Conservation (phyloP, 2,797 vertebrate genomes). For the Aeoliscus strigatus region DNA sequence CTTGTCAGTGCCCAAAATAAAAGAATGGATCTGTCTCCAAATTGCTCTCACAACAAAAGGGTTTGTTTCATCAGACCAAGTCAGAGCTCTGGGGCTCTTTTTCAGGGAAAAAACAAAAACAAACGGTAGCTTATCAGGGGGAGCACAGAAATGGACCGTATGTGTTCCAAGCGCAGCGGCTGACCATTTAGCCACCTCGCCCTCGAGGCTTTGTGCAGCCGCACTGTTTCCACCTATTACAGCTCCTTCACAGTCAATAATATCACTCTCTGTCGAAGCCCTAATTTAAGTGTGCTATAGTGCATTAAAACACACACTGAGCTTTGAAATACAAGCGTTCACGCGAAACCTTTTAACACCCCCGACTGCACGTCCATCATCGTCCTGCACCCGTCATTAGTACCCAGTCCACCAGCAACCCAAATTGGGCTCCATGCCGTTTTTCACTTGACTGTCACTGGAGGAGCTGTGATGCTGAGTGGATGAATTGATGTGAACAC, state of each 20-base stretch:
- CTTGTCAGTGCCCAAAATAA: constrained; percentile 79
- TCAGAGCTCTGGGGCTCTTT: constrained; percentile 47
- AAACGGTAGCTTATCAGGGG: constrained; percentile 38
- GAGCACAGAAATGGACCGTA: constrained; percentile 38
- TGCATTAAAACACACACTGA: constrained; percentile 51
- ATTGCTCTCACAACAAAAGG: constrained; percentile 67
- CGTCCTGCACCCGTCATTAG: constrained; percentile 40
- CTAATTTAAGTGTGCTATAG: constrained; percentile 62
- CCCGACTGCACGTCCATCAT: constrained; percentile 53
- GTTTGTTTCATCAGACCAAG: constrained; percentile 58
- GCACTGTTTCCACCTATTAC: constrained; percentile 61
- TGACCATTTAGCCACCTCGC: constrained; percentile 54
- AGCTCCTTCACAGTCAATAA: constrained; percentile 66
- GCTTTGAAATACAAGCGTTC: constrained; percentile 47
- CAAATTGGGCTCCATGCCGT: constrained; percentile 25
- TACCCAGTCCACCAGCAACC: constrained; percentile 42
- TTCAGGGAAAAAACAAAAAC: constrained; percentile 56
- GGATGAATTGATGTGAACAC: too few species aligned
- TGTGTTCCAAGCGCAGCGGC: constrained; percentile 26
- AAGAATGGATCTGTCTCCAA: constrained; percentile 75
- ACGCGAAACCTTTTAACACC: constrained; percentile 58
- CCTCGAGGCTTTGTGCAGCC: constrained; percentile 52
- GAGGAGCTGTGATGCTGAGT: too few species aligned
- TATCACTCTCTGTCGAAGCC: constrained; percentile 60
- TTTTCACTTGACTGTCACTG: constrained; percentile 20